Conservation (phyloP, 2,888 invertebrate genomes). For the Bembecia ichneumoniformis region DNA sequence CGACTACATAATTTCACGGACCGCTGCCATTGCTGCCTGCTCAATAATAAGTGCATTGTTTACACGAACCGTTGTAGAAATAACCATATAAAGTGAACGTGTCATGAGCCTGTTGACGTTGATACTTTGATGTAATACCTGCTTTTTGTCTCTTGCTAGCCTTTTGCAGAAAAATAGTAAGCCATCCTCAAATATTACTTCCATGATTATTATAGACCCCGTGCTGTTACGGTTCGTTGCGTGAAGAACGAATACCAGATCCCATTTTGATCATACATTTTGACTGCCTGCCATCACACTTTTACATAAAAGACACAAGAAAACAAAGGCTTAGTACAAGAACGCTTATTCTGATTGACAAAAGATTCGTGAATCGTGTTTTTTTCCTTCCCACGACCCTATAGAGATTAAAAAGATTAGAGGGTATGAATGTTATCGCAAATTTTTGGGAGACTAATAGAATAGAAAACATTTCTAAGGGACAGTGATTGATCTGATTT, state of each 20-base stretch:
- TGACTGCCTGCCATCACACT: too few species aligned
- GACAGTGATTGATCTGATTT: neutral
- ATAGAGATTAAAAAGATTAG: conserved; percentile 3
- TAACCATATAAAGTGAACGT: neutral
- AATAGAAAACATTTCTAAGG: neutral
- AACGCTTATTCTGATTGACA: too few species aligned
- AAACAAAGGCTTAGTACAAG: too few species aligned
- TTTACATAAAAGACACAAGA: too few species aligned
- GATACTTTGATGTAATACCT: too few species aligned
- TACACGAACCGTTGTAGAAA: conserved; percentile 19
- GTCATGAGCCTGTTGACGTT: neutral
- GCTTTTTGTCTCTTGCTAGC: too few species aligned
- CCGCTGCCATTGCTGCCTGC: conserved; percentile 37
- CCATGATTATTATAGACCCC: too few species aligned
- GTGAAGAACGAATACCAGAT: too few species aligned
- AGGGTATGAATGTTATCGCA: conserved; percentile 5
- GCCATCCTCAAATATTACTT: too few species aligned
- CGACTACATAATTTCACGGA: conserved; percentile 62
- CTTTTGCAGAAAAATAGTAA: too few species aligned
- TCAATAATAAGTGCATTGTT: conserved; percentile 54
- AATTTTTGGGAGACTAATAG: neutral
- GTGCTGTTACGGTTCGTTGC: too few species aligned
- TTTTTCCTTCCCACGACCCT: neutral
- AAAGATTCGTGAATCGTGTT: neutral
- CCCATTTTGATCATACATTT: too few species aligned